Conservation (phyloP, 2,113 vertebrate genomes). For the crab-eating macaque (Macaca fascicularis) region DNA sequence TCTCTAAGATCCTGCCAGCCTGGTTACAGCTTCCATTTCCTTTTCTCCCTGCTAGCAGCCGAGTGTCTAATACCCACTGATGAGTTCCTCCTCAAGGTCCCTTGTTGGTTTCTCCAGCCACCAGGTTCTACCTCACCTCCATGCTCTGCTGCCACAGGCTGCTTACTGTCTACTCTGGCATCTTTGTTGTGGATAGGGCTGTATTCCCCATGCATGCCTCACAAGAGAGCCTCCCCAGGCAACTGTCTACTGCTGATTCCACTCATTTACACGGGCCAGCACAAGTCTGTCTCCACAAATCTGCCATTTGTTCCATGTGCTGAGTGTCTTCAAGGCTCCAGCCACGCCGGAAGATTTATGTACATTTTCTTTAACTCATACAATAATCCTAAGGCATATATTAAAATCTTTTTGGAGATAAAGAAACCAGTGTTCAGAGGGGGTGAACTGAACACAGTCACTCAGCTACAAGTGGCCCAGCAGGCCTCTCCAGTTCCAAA, state of each 20-base stretch:
- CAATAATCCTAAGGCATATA: background rate
- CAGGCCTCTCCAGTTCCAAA: background rate
- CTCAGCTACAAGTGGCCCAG: background rate
- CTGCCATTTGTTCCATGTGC: background rate
- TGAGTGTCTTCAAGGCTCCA: background rate
- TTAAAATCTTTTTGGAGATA: conserved; percentile 20
- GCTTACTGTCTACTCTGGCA: background rate
- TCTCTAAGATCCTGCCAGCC: background rate
- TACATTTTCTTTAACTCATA: background rate
- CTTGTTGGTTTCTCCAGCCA: background rate
- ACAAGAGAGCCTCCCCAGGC: background rate
- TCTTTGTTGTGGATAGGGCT: background rate
- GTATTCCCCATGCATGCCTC: background rate
- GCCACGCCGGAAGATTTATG: background rate
- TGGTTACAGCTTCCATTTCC: background rate
- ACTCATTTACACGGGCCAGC: background rate
- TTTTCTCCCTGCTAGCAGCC: background rate
- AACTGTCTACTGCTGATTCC: background rate
- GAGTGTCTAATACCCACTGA: background rate
- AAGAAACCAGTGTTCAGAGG: background rate
- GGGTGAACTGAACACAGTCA: background rate
- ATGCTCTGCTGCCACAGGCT: background rate
- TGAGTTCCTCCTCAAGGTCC: background rate
- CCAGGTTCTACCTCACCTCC: background rate
- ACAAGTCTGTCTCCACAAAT: background rate